Conservation (phyloP, 2,797 vertebrate genomes). For the Spondyliosoma cantharus region DNA sequence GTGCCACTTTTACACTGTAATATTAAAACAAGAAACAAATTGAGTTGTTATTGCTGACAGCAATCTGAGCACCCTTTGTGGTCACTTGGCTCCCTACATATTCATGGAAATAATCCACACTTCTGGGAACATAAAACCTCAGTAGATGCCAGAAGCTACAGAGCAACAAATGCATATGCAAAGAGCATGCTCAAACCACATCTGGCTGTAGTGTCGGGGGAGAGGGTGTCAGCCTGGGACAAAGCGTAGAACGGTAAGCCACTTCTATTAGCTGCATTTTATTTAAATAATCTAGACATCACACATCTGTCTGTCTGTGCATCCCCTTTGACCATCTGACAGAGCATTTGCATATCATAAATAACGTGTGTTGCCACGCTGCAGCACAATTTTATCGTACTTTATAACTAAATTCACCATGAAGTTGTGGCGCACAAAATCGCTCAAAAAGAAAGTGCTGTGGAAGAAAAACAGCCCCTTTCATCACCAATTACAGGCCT, state of each 20-base stretch:
- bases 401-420: slow-evolving; percentile 8
- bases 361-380: background rate
- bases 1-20: slow-evolving; percentile 8
- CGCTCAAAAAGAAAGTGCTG: slow-evolving; percentile 5
- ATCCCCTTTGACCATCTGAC: background rate
- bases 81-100: slow-evolving; percentile 52
- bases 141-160: slow-evolving; percentile 40
- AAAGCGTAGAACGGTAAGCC: background rate
- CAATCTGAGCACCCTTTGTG: slow-evolving; percentile 50
- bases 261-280: slow-evolving; percentile 6
- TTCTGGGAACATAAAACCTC: slow-evolving; percentile 55
- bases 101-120: slow-evolving; percentile 55
- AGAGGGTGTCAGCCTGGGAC: slow-evolving; percentile 1
- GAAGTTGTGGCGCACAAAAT: background rate
- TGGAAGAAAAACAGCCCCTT: slow-evolving; percentile 14
- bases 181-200: slow-evolving; percentile 34
- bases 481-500: slow-evolving; percentile 33
- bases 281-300: slow-evolving; percentile 5
- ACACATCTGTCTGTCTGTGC: background rate
- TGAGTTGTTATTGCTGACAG: slow-evolving; percentile 56
- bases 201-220: slow-evolving; percentile 15
- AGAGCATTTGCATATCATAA: background rate
- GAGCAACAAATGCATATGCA: slow-evolving; percentile 41
- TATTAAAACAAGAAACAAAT: slow-evolving; percentile 59
- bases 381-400: background rate